Evolutionary conservation across 2,888 invertebrate species (phyloP), one percentile per base, ranked within the genome.

Genomic region (Piscicola geometra): DNA sequence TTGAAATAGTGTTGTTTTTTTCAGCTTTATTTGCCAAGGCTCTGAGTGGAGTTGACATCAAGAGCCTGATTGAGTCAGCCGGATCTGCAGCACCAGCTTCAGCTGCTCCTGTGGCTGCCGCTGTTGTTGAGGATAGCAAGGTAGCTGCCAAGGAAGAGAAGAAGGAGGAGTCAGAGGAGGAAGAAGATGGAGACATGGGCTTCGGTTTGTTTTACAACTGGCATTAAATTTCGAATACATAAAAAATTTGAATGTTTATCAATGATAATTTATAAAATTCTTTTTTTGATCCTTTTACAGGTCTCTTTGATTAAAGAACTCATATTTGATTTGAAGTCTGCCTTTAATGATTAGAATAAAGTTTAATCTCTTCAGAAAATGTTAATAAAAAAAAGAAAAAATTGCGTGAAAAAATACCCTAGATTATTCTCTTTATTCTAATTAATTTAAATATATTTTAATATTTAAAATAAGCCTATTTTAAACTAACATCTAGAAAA

Each of bases 11-110:
- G n/a, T n/a, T n/a, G n/a, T n/a, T n/a, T 35, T 69, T 36, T 36
- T 25, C n/a, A 69, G 69, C 21, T 36, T 21, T 69, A 25, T 69
- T 69, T 36, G 35, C 69, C 9, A 69, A 69, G 41, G 69, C 69
- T 47, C 28, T 69, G 36, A 41, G 28, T 25, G 32, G 25, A 0
- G 41, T 69, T 47, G 69, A 69, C 41, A 33, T 69, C 18, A 69
- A 69, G 30, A 28, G 21, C n/a, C 30, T 69, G 36, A 41, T 69
- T 0, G 47, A 41, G n/a, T 41, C 41, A n/a, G 36, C 69, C n/a
- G 21, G 69, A 25, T n/a, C 69, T 9, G 69, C 60, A 5, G 60
- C 60, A 15, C 60, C 69, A 1, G 36, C 69, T 36, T 15, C 41
- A 12, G 36, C 69, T 18, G 67, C 35, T 12, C 36, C 41, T 3